Percentiles rank a stretch among this genome's conserved stretches.
phyloP scores from a whole-genome alignment of 2,113 vertebrate genomes.

The Ophthalmolycus amberensis region DNA sequence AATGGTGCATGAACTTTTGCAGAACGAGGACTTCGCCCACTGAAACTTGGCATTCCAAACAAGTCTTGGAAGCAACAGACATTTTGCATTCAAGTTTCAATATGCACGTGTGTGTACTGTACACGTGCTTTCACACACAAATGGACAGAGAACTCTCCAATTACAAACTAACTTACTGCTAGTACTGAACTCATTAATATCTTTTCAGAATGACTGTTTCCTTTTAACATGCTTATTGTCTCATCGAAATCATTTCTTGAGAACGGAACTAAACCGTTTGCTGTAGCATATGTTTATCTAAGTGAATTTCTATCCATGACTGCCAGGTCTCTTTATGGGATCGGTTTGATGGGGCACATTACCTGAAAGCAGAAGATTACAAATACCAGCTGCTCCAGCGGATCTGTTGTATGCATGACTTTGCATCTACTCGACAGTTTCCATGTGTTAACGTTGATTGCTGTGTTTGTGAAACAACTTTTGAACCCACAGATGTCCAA shows the following conservation, averaged over 20 bases:
- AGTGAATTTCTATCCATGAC: not conserved
- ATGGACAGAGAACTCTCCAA: not conserved
- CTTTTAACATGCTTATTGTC: not conserved
- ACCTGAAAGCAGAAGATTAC: not conserved
- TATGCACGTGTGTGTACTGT: not conserved
- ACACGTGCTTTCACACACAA: slow-evolving; percentile 5
- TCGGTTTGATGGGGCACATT: not conserved
- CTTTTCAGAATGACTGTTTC: not conserved
- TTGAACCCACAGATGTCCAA: not conserved
- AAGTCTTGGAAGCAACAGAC: slow-evolving; percentile 7
- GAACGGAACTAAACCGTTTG: not conserved
- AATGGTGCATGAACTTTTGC: slow-evolving; percentile 24
- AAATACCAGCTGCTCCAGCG: not conserved
- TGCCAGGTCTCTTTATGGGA: not conserved
- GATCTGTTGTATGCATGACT: not conserved
- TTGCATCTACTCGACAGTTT: not conserved
- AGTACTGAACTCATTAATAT: not conserved
- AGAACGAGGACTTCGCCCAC: slow-evolving; percentile 9
- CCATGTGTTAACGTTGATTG: not conserved
- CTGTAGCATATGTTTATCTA: not conserved
- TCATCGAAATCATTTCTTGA: not conserved
- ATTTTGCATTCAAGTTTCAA: slow-evolving; percentile 23
- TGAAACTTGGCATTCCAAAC: slow-evolving; percentile 11
- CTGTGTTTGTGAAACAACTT: not conserved
- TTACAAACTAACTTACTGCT: not conserved